These are phyloP conservation scores for Sciurus carolinensis DNA, from an alignment of 2,797 vertebrate genomes.

Conservation along the genomic window DNA sequence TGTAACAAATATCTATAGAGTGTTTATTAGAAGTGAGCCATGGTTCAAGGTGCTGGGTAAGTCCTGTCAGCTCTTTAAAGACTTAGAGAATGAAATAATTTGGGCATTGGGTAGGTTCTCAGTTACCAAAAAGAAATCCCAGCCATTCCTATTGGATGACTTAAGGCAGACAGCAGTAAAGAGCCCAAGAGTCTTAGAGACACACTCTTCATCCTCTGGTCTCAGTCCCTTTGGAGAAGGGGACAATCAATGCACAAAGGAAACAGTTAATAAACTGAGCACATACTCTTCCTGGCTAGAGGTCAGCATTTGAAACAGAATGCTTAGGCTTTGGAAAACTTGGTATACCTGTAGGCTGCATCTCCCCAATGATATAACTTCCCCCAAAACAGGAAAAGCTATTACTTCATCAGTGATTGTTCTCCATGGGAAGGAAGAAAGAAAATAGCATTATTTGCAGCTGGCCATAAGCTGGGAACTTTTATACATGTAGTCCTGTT, in stretches of 20 bases:
- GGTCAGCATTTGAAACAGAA: not conserved
- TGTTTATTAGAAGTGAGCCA: not conserved
- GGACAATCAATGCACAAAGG: not conserved
- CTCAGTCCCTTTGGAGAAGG: not conserved
- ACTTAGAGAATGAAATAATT: not conserved
- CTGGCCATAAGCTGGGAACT: not conserved
- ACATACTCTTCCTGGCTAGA: not conserved
- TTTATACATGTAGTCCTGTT: not conserved
- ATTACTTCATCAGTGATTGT: conserved; percentile 9
- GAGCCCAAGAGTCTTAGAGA: not conserved
- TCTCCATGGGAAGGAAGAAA: conserved; percentile 7
- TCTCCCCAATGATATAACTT: not conserved
- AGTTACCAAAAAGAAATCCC: conserved; percentile 17
- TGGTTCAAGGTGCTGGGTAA: conserved; percentile 1
- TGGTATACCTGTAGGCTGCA: not conserved
- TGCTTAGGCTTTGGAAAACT: not conserved
- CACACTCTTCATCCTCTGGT: not conserved
- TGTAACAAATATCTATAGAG: not conserved
- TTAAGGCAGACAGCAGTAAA: not conserved
- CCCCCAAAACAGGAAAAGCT: conserved; percentile 20
- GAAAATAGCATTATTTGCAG: not conserved
- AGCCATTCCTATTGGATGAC: not conserved
- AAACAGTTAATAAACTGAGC: conserved; percentile 17
- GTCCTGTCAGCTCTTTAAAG: not conserved
- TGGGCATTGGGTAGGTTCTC: not conserved